Percentiles rank a stretch among this genome's conserved stretches.
Conservation (phyloP, 2,797 vertebrate species). For the Anabacerthia variegaticeps region DNA sequence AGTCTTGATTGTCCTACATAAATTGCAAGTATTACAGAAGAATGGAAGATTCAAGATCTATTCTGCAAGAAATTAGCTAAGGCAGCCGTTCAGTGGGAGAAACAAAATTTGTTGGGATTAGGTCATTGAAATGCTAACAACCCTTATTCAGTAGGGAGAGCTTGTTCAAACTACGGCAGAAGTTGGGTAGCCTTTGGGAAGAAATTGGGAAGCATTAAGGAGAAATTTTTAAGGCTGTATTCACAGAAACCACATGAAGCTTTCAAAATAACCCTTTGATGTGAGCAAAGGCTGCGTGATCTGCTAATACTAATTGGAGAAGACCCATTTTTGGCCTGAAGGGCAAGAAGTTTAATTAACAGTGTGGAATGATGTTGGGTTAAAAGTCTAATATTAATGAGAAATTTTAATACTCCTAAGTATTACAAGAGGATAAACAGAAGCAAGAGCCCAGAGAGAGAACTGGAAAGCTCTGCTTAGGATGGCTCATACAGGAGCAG, state of each 20-base stretch:
- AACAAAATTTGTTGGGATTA: neutral
- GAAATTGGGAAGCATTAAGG: neutral
- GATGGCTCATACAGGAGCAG: neutral
- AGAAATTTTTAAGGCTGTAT: neutral
- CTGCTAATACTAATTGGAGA: neutral
- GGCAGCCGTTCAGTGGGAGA: neutral
- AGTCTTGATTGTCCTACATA: neutral
- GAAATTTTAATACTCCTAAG: neutral
- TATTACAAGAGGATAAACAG: neutral
- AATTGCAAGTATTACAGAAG: neutral
- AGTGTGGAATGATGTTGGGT: neutral
- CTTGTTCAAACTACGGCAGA: neutral
- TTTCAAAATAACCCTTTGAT: slow-evolving; percentile 8
- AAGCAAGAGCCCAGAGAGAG: neutral
- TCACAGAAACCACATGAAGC: neutral
- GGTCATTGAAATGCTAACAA: neutral
- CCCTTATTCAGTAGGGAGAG: neutral
- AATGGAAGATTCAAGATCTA: neutral
- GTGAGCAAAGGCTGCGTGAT: neutral
- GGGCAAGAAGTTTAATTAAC: slow-evolving; percentile 37
- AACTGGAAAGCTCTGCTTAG: neutral
- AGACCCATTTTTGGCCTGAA: neutral
- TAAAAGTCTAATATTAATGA: slow-evolving; percentile 4
- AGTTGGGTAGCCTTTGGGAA: neutral
- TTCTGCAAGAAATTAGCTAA: neutral